Percentiles rank a stretch among this genome's conserved stretches.
Evolutionary conservation across 2,113 vertebrate genomes (phyloP).

Genomic region (Cinclus cinclus): DNA sequence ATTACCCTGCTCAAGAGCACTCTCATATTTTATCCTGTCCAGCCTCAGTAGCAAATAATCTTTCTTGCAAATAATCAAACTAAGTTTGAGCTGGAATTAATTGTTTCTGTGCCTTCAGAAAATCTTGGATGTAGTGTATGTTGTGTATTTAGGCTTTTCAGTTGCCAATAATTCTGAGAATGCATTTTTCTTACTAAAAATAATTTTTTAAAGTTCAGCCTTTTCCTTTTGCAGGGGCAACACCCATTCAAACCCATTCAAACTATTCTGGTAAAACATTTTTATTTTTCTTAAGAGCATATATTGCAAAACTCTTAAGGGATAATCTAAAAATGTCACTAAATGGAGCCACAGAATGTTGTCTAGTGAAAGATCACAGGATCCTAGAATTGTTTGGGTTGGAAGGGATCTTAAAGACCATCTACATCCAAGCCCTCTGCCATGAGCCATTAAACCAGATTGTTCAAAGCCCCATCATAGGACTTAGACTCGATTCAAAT

Average conservation of each 20-base stretch:
- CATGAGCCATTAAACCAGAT: background rate
- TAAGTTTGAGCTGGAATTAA: background rate
- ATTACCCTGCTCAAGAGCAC: background rate
- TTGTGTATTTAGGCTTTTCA: background rate
- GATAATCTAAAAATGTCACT: background rate
- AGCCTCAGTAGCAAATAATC: background rate
- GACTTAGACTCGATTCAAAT: background rate
- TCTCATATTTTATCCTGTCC: background rate
- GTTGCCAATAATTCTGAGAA: background rate
- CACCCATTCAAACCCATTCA: background rate
- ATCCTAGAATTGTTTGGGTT: background rate
- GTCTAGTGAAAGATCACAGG: background rate
- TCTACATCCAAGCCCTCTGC: background rate
- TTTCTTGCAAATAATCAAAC: background rate
- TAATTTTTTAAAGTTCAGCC: background rate
- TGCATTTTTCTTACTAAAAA: slow-evolving; percentile 15
- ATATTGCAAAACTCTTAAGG: background rate
- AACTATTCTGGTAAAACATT: background rate
- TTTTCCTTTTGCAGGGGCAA: background rate
- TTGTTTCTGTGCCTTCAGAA: background rate
- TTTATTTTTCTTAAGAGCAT: background rate
- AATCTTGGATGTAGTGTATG: background rate
- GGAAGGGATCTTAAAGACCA: background rate
- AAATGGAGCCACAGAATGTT: background rate
- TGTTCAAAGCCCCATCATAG: background rate